Percentiles rank a stretch among this genome's conserved stretches.
phyloP scores from a whole-genome alignment of 2,888 invertebrate species.

The Abrostola tripartita region DNA sequence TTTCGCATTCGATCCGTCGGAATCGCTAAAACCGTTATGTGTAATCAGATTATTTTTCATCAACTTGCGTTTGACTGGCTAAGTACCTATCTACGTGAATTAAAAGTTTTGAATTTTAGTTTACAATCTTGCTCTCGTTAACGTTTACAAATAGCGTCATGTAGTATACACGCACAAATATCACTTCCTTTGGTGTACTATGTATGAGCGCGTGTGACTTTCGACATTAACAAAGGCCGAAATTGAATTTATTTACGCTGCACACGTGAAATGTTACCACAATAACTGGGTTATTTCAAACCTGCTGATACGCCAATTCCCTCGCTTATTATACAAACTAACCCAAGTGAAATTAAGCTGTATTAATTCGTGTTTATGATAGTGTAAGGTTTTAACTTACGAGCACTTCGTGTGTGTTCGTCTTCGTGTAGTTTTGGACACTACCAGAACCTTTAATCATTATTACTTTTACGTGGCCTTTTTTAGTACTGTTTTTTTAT shows the following conservation, averaged over 20 bases:
- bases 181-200: neutral
- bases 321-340: constrained; percentile 4
- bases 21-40: too few species aligned
- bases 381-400: neutral
- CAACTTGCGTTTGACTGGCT: too few species aligned
- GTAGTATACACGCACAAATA: neutral
- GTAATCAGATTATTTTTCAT: too few species aligned
- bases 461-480: too few species aligned
- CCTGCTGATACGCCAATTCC: constrained; percentile 1
- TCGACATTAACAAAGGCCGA: neutral
- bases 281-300: constrained; percentile 2
- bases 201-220: neutral
- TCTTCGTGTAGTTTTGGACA: neutral
- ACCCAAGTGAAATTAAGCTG: constrained; percentile 2
- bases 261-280: constrained; percentile 1
- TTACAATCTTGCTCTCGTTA: neutral
- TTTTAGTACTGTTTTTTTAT: too few species aligned
- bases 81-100: too few species aligned
- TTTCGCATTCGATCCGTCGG: too few species aligned
- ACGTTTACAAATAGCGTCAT: neutral
- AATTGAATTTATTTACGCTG: neutral
- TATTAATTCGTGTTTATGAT: neutral
- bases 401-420: neutral
- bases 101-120: neutral
- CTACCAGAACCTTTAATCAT: neutral